Evolutionary conservation across 2,797 vertebrate genomes (phyloP), one percentile per base, ranked within the genome.

Genomic region (Fringilla coelebs): DNA sequence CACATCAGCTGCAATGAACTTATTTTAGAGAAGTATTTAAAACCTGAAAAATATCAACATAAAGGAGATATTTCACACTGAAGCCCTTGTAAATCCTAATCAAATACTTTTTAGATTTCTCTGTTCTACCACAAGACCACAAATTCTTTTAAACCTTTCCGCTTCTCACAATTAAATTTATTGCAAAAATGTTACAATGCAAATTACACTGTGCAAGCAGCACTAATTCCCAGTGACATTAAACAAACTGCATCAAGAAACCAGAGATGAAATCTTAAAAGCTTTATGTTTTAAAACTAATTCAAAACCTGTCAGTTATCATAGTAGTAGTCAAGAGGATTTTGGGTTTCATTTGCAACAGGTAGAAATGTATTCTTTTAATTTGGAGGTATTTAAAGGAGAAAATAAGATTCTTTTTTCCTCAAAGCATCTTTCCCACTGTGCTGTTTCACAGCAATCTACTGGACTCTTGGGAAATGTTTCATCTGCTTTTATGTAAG

Each of bases 331-430:
- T 66, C 34, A 84, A 72, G 32, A 86, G 26, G 61, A 17, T n/a
- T 89, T 81, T 26, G 74, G 9, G 43, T 85, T 94, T 96, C 54
- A 71, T 85, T 90, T 87, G 38, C 26, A n/a, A 51, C 17, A 43
- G 20, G 51, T 5, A 17, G 11, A 85, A 95, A 91, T 41, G 29
- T 75, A 67, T 91, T 94, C 19, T 60, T 94, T 92, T 87, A 62
- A 88, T 89, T 75, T 83, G 20, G 45, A 94, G 20, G 34, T 19
- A 11, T 46, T 79, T 77, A 87, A 89, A 57, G 43, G 15, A 83
- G n/a, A 91, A 91, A 93, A 89, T 51, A 51, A 55, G 36, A 90
- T 89, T 57, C 26, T 17, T 86, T 88, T 92, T 91, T 66, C 43
- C 71, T 94, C 3, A 0, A 82, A 94, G 58, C 17, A 74, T 90